Conservation (phyloP, 2,888 invertebrate species). For the Lymantria monacha region DNA sequence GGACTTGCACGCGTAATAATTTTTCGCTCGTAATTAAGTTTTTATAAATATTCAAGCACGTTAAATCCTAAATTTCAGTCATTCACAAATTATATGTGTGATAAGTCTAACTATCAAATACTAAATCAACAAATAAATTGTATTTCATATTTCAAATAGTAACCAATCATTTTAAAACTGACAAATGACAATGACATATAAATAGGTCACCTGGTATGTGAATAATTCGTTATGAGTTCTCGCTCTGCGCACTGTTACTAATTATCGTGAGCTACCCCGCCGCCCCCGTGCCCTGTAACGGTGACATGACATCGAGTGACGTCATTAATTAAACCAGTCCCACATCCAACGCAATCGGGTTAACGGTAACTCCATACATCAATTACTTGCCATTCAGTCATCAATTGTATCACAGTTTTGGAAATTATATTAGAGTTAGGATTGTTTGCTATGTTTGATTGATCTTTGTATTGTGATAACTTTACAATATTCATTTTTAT, state of each 20-base stretch:
- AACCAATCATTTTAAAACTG: too few relatives aligned
- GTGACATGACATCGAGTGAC: conserved; percentile 44
- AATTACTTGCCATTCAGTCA: conserved; percentile 25
- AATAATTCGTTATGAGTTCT: conserved; percentile 14
- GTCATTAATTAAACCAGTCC: conserved; percentile 52
- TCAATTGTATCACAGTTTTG: conserved; percentile 15
- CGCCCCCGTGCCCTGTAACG: conserved; percentile 26
- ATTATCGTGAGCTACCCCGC: conserved; percentile 22
- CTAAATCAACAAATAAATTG: too few relatives aligned
- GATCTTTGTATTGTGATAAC: too few relatives aligned
- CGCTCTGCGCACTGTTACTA: conserved; percentile 35
- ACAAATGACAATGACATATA: neutral
- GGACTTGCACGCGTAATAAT: too few relatives aligned
- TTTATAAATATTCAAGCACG: too few relatives aligned
- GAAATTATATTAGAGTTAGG: neutral
- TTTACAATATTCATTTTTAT: too few relatives aligned
- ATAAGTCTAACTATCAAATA: too few relatives aligned
- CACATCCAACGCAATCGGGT: conserved; percentile 38
- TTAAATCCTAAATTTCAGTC: too few relatives aligned
- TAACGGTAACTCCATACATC: conserved; percentile 37
- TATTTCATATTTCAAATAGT: too few relatives aligned
- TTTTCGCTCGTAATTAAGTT: too few relatives aligned
- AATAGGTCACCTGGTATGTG: conserved; percentile 7
- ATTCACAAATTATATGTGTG: too few relatives aligned
- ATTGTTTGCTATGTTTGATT: neutral